phyloP scores from a whole-genome alignment of 2,797 vertebrate species.

The Chaetophractus vellerosus region DNA sequence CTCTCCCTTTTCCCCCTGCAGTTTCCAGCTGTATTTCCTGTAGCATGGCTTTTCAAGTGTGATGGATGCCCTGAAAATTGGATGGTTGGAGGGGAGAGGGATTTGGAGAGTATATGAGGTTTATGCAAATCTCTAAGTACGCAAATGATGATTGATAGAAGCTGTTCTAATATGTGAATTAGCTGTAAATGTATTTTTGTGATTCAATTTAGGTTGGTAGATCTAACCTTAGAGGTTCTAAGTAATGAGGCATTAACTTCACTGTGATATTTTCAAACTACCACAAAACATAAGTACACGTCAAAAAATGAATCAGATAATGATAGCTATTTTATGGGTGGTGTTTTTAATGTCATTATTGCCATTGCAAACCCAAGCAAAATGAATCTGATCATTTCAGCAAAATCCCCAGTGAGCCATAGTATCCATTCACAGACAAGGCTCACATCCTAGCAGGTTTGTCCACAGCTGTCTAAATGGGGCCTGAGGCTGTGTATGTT shows the following conservation, averaged over 20 bases:
- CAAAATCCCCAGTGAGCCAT: conserved; percentile 83
- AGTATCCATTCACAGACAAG: conserved; percentile 81
- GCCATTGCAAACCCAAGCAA: conserved; percentile 86
- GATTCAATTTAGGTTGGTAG: conserved; percentile 86
- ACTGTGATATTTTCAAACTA: conserved; percentile 86
- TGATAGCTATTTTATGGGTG: conserved; percentile 83
- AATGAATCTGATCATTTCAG: conserved; percentile 85
- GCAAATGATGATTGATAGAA: conserved; percentile 84
- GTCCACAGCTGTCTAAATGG: conserved; percentile 74
- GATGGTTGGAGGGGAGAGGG: background rate
- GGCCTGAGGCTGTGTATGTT: background rate
- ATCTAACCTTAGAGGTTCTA: conserved; percentile 87
- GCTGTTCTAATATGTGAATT: conserved; percentile 86
- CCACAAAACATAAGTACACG: conserved; percentile 85
- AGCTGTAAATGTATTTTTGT: conserved; percentile 86
- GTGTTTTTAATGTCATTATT: conserved; percentile 88
- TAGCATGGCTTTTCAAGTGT: background rate
- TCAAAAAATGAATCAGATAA: conserved; percentile 87
- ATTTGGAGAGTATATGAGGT: background rate
- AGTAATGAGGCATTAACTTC: conserved; percentile 88
- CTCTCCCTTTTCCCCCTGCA: background rate
- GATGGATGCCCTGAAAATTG: conserved; percentile 14
- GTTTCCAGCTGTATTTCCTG: background rate
- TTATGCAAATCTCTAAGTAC: conserved; percentile 69
- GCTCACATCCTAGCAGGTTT: conserved; percentile 82